phyloP scores from a whole-genome alignment of 2,113 vertebrate species.

The Cephalopterus ornatus region DNA sequence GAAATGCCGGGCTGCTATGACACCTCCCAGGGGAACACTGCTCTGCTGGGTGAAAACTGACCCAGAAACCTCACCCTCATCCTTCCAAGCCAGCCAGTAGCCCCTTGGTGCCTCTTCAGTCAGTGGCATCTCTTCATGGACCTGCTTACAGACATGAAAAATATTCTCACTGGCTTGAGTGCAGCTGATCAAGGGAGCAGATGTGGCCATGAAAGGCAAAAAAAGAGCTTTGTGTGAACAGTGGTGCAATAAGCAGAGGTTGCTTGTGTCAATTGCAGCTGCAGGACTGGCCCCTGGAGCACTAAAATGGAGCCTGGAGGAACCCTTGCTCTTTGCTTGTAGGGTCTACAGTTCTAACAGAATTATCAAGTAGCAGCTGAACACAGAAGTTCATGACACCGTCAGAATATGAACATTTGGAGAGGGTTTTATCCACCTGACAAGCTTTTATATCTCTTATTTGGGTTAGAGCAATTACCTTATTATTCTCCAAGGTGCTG shows the following conservation, averaged over 20 bases:
- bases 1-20: background rate
- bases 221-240: background rate
- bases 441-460: background rate
- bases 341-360: background rate
- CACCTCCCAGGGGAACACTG: background rate
- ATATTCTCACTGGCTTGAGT: background rate
- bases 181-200: background rate
- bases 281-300: background rate
- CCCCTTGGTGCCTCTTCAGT: background rate
- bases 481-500: background rate
- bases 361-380: background rate
- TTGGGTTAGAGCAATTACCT: background rate
- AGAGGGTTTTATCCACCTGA: background rate
- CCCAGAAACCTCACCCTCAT: background rate
- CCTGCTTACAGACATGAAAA: background rate
- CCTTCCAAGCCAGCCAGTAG: background rate
- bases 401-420: background rate
- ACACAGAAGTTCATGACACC: background rate
- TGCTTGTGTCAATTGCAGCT: background rate
- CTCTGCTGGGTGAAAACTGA: background rate
- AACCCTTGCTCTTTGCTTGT: background rate
- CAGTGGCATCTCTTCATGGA: accelerated
- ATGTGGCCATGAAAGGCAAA: background rate
- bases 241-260: background rate
- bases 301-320: background rate